Percentiles rank a stretch among this genome's conserved stretches.
Conservation (phyloP, 2,888 invertebrate genomes). For the Macrophya annulata region DNA sequence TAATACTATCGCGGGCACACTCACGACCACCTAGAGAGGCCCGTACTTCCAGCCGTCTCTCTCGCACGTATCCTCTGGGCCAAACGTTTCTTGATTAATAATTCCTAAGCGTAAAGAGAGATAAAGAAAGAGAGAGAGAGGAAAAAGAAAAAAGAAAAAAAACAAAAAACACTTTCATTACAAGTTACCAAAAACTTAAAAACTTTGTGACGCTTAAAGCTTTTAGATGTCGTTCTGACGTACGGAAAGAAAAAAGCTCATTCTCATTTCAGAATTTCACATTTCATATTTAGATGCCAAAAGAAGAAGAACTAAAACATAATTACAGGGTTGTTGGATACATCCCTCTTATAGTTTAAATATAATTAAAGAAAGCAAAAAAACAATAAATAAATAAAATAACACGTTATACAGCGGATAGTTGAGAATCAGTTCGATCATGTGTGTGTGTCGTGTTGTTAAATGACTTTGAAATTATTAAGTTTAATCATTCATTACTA, state of each 20-base stretch:
- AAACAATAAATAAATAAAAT: too few species aligned
- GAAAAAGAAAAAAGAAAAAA: too few species aligned
- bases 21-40: slow-evolving; percentile 19
- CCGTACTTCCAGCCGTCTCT: slow-evolving; percentile 52
- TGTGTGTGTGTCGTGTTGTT: not conserved
- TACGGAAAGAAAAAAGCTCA: not conserved
- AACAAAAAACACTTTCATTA: too few species aligned
- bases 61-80: slow-evolving; percentile 12
- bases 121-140: too few species aligned
- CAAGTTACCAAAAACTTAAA: not conserved
- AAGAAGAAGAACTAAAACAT: not conserved
- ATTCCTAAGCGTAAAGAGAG: slow-evolving; percentile 12
- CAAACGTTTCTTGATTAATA: not conserved
- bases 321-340: not conserved
- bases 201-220: not conserved
- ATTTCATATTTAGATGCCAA: not conserved
- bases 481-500: not conserved
- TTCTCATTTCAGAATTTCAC: not conserved
- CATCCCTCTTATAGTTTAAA: not conserved
- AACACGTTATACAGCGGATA: not conserved
- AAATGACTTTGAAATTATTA: not conserved
- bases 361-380: too few species aligned
- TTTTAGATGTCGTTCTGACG: not conserved
- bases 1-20: slow-evolving; percentile 29
- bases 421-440: not conserved